Conservation (phyloP, 2,888 invertebrate genomes). For the Patella ulyssiponensis region DNA sequence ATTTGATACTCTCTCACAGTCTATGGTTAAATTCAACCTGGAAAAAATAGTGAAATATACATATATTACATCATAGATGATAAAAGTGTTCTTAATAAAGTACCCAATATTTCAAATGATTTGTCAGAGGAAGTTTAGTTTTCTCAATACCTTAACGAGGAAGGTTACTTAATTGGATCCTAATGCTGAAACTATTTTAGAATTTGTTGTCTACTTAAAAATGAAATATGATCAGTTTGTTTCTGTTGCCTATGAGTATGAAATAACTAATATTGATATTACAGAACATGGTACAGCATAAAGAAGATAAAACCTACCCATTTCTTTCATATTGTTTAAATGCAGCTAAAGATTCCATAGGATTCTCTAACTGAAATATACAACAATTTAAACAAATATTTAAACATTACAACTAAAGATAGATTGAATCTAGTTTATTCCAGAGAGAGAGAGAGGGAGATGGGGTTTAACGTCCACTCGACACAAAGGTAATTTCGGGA, state of each 20-base stretch:
- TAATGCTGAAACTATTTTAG: too few relatives aligned
- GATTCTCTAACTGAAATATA: slow-evolving; percentile 64
- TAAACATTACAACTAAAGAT: not conserved
- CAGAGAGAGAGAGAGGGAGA: not conserved
- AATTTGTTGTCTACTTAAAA: too few relatives aligned
- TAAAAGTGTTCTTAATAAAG: too few relatives aligned
- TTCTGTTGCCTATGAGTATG: not conserved
- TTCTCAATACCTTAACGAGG: too few relatives aligned
- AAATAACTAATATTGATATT: not conserved
- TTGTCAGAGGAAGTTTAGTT: too few relatives aligned
- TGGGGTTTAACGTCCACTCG: not conserved
- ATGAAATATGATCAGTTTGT: too few relatives aligned
- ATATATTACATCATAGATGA: not conserved
- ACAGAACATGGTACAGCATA: slow-evolving; percentile 27
- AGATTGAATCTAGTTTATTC: too few relatives aligned
- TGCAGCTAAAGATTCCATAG: slow-evolving; percentile 77
- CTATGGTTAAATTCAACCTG: slow-evolving; percentile 77
- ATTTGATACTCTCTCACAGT: slow-evolving; percentile 76
- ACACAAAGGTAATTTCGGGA: too few relatives aligned
- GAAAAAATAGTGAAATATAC: slow-evolving; percentile 31
- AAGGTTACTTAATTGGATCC: too few relatives aligned
- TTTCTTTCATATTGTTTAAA: slow-evolving; percentile 79
- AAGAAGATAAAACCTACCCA: slow-evolving; percentile 62
- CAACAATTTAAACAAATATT: not conserved
- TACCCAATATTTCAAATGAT: too few relatives aligned